phyloP scores from a whole-genome alignment of 2,888 invertebrate species.

The Lordiphosa fenestrarum region DNA sequence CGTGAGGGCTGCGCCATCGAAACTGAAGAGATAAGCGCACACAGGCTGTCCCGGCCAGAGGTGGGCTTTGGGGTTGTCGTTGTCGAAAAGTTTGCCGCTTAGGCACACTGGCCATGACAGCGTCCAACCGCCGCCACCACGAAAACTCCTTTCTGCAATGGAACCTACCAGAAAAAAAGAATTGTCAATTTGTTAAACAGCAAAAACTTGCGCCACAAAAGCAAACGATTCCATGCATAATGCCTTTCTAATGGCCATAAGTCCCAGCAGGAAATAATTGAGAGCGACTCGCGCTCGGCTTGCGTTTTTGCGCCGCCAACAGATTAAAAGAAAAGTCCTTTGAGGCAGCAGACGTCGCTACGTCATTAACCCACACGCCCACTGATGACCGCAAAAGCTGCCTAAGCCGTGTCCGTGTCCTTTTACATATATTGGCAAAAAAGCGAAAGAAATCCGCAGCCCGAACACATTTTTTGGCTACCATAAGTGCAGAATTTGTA shows the following conservation, averaged over 20 bases:
- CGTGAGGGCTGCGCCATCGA: constrained; percentile 47
- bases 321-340: constrained; percentile 57
- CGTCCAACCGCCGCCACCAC: not conserved
- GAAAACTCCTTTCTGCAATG: not conserved
- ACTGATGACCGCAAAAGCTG: constrained; percentile 58
- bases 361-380: constrained; percentile 41
- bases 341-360: constrained; percentile 60
- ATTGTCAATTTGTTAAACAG: constrained; percentile 14
- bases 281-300: constrained; percentile 4
- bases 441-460: constrained; percentile 38
- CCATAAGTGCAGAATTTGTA: constrained; percentile 71
- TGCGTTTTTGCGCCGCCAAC: not conserved
- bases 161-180: not conserved
- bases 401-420: constrained; percentile 49
- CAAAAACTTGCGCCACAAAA: constrained; percentile 5
- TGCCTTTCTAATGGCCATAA: constrained; percentile 12
- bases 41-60: constrained; percentile 51
- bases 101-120: constrained; percentile 33
- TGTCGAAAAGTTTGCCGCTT: constrained; percentile 43
- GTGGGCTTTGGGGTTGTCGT: constrained; percentile 5
- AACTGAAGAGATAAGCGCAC: constrained; percentile 58
- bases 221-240: constrained; percentile 10
- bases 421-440: constrained; percentile 20
- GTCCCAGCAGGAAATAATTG: constrained; percentile 26
- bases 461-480: constrained; percentile 25